Base-by-base conservation (phyloP, 2,113 vertebrate species). In the Pteruthius melanotis region DNA sequence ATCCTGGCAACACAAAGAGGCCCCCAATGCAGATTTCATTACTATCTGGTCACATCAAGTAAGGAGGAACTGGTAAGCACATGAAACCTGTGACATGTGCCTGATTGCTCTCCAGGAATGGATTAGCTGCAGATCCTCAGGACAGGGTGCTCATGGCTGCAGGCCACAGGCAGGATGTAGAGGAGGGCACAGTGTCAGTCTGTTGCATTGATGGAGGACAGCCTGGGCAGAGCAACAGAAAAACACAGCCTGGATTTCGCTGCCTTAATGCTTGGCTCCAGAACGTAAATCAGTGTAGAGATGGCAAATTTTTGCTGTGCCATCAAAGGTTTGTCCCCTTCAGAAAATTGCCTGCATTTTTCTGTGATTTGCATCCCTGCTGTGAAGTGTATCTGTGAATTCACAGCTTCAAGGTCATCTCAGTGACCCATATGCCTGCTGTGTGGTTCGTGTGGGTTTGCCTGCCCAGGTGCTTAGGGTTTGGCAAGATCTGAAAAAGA, bases 41-140 rank as follows among this genome's bases (percentile, higher is more conserved):
- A 49, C 14, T 13, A 72, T 28, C 1, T 0, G 8, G 10, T 44
- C 4, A 2, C 23, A 24, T 50, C 42, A 74, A 50, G 13, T n/a
- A 64, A 60, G 26, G 15, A 79, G 49, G 20, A 70, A 20, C 0
- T 1, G 5, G 11, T 52, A 50, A 39, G 24, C 10, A 54, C 47
- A 26, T 0, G 0, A 70, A 71, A 40, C 53, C 33, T 24, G 18
- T 9, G 11, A 37, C 3, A 21, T 1, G 1, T 45, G 13, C 3
- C 17, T 5, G 4, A 44, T 4, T 20, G 12, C 10, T 65, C 22
- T 82, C 42, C 28, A 23, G 10, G 31, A 30, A n/a, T 0, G 1
- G 26, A 49, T 44, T 61, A 52, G 20, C 20, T 72, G 54, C 72
- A 84, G 28, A 28, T 31, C 39, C 18, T 66, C 33, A 57, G 49